Percentiles rank a stretch among this genome's conserved stretches.
These are phyloP conservation scores for Bagarius yarrelli DNA, from an alignment of 2,113 vertebrate genomes.

Conservation along the genomic window DNA sequence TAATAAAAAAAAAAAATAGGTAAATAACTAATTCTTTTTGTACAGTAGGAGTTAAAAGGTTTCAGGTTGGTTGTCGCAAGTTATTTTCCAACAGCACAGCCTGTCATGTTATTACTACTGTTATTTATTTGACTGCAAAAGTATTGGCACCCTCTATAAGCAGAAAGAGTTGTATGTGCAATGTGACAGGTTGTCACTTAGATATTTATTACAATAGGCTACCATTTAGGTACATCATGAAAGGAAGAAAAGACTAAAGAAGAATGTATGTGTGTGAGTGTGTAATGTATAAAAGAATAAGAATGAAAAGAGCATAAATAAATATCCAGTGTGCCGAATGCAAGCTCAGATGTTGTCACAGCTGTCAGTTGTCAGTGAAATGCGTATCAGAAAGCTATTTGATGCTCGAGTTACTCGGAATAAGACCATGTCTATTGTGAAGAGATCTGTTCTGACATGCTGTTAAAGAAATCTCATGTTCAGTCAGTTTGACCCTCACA, in stretches of 20 bases:
- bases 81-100: not conserved
- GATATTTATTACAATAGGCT: not conserved
- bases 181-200: not conserved
- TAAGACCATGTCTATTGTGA: not conserved
- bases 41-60: not conserved
- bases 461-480: not conserved
- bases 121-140: not conserved
- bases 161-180: not conserved
- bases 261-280: too few relatives aligned
- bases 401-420: not conserved
- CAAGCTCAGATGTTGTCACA: not conserved
- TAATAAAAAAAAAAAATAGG: too few relatives aligned
- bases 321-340: not conserved
- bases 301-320: not conserved
- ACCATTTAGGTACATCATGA: not conserved
- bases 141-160: not conserved
- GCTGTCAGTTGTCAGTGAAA: not conserved
- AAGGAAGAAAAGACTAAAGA: not conserved
- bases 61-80: not conserved
- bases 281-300: not conserved
- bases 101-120: not conserved
- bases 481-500: not conserved
- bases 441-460: conserved; percentile 16
- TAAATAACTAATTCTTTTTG: not conserved
- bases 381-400: conserved; percentile 19